Percentiles rank a stretch among this genome's conserved stretches.
These are phyloP conservation scores for Pristionchus mayeri DNA, from an alignment of 2,888 invertebrate species.

Conservation along the genomic window DNA sequence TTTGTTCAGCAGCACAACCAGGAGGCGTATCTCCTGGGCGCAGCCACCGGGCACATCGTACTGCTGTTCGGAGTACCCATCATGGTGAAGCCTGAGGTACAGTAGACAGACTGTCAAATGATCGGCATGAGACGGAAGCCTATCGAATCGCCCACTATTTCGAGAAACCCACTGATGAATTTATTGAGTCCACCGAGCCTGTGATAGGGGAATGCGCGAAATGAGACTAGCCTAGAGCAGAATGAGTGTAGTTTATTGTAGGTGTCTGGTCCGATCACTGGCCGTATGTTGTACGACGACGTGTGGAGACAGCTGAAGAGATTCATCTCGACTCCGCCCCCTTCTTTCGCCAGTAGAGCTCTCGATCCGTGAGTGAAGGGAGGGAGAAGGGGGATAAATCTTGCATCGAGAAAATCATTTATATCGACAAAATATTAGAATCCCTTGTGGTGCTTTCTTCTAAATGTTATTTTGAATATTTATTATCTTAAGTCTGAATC, in stretches of 20 bases:
- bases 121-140: too few species aligned
- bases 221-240: too few species aligned
- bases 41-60: conserved; percentile 62
- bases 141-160: too few species aligned
- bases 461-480: too few species aligned
- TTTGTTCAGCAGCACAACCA: conserved; percentile 61
- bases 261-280: conserved; percentile 11
- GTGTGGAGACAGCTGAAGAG: conserved; percentile 72
- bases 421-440: too few species aligned
- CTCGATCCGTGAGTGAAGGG: conserved; percentile 64
- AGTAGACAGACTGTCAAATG: not conserved
- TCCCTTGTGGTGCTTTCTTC: not conserved
- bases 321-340: conserved; percentile 52
- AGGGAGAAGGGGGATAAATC: not conserved
- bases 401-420: too few species aligned
- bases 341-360: conserved; percentile 63
- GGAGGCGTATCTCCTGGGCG: conserved; percentile 64
- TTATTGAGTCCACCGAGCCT: too few species aligned
- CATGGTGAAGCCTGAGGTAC: conserved; percentile 55
- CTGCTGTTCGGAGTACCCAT: conserved; percentile 65
- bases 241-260: not conserved
- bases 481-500: too few species aligned
- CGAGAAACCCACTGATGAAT: not conserved
- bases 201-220: too few species aligned
- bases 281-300: conserved; percentile 59